Percentiles rank a stretch among this genome's conserved stretches.
phyloP scores from a whole-genome alignment of 2,113 vertebrate species.

The Pelvicachromis taeniatus region DNA sequence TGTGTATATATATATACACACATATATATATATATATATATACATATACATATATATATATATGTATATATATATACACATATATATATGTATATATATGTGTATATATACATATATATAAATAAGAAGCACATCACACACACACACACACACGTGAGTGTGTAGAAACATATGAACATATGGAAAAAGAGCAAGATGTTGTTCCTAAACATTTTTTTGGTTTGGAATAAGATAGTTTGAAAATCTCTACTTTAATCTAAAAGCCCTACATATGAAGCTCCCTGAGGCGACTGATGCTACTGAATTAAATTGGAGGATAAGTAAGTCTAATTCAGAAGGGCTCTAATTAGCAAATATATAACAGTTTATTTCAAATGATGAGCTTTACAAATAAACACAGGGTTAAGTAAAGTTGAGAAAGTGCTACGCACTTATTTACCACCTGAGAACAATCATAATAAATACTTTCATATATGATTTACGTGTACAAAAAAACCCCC shows the following conservation, averaged over 20 bases:
- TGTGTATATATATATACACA: too few species aligned
- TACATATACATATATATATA: too few species aligned
- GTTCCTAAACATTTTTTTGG: background rate
- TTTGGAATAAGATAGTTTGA: background rate
- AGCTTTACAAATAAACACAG: background rate
- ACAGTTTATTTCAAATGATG: background rate
- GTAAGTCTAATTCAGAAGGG: background rate
- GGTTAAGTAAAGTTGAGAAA: background rate
- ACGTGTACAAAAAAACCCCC: conserved; percentile 23
- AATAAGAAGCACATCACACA: too few species aligned
- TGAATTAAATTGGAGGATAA: accelerated
- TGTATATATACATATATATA: too few species aligned
- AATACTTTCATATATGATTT: background rate
- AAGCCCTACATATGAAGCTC: accelerated
- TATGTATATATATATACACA: too few species aligned
- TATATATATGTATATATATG: too few species aligned
- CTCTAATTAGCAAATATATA: background rate
- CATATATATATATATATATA: too few species aligned
- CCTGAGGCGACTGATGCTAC: background rate
- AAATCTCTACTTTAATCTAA: background rate
- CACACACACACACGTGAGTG: too few species aligned
- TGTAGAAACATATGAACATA: background rate
- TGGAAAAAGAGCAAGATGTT: background rate
- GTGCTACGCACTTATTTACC: conserved; percentile 16
- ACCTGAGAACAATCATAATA: background rate